These are phyloP conservation scores for Leucoptera coffeella DNA, from an alignment of 2,888 invertebrate species.

Conservation along the genomic window DNA sequence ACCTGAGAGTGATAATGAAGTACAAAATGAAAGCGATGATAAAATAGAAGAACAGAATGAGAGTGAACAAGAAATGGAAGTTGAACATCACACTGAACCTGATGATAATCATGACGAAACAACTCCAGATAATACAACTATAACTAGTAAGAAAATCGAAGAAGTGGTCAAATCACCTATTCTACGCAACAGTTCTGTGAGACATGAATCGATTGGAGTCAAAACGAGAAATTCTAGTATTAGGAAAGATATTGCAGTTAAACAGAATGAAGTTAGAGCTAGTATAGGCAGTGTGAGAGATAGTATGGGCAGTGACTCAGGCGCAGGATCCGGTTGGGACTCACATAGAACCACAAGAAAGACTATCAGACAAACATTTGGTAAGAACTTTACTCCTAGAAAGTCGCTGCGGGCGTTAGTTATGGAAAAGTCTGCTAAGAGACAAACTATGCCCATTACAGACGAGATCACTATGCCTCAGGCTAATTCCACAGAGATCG, in stretches of 20 bases:
- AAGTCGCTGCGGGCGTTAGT: conserved; percentile 33
- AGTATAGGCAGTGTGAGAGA: conserved; percentile 8
- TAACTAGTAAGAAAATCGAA: too few species aligned
- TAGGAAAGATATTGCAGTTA: too few species aligned
- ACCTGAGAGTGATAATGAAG: background rate
- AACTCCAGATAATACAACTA: too few species aligned
- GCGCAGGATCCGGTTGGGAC: conserved; percentile 33
- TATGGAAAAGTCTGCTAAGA: conserved; percentile 33
- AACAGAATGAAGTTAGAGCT: background rate
- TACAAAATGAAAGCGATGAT: background rate
- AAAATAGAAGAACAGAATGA: too few species aligned
- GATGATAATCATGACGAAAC: too few species aligned
- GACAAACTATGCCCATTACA: conserved; percentile 13
- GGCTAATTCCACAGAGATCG: conserved; percentile 10
- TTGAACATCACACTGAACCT: too few species aligned
- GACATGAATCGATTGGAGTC: too few species aligned
- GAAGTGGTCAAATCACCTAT: too few species aligned
- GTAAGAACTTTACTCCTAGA: conserved; percentile 27
- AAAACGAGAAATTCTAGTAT: too few species aligned
- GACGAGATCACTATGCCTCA: conserved; percentile 11
- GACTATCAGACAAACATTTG: conserved; percentile 32
- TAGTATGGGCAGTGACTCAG: conserved; percentile 19
- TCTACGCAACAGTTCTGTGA: too few species aligned
- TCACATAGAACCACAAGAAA: conserved; percentile 34
- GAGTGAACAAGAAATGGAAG: too few species aligned